A percentile compares a stretch with the other conserved stretches of the same genome.
phyloP scores from a whole-genome alignment of 2,113 vertebrate species.

The Seriola rivoliana region DNA sequence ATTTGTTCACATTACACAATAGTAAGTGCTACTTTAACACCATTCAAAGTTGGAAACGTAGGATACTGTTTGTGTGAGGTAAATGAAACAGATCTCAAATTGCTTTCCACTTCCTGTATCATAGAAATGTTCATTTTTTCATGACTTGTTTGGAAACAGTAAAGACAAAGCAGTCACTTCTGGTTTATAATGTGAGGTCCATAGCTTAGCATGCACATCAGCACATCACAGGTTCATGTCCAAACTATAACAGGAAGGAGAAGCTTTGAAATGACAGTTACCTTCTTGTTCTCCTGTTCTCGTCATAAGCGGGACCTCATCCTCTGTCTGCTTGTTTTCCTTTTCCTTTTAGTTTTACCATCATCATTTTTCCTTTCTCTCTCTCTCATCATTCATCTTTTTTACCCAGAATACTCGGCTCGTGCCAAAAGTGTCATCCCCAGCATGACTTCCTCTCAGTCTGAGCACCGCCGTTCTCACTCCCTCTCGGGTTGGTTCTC shows the following conservation, averaged over 20 bases:
- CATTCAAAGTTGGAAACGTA: neutral
- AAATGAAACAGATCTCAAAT: neutral
- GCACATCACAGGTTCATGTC: neutral
- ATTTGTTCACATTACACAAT: neutral
- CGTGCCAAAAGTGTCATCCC: conserved; percentile 88
- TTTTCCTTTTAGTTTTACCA: conserved; percentile 70
- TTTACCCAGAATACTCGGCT: conserved; percentile 93
- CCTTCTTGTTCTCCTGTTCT: conserved; percentile 1
- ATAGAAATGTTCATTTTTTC: neutral
- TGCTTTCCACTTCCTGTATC: neutral
- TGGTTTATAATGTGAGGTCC: neutral
- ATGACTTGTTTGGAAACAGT: neutral
- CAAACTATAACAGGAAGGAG: neutral
- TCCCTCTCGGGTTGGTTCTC: conserved; percentile 92
- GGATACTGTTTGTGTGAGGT: neutral
- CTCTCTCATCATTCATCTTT: conserved; percentile 69
- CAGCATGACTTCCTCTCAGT: conserved; percentile 83
- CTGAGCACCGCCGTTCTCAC: conserved; percentile 88
- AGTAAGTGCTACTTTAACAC: conserved; percentile 12
- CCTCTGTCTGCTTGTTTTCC: conserved; percentile 36
- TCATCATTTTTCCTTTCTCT: conserved; percentile 65
- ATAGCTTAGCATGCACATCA: neutral
- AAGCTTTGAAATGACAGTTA: conserved; percentile 9
- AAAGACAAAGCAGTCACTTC: neutral
- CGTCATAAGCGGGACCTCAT: conserved; percentile 22